Percentiles rank a stretch among this genome's conserved stretches.
Evolutionary conservation across 2,113 vertebrate genomes (phyloP).

Genomic region (Columbina picui): DNA sequence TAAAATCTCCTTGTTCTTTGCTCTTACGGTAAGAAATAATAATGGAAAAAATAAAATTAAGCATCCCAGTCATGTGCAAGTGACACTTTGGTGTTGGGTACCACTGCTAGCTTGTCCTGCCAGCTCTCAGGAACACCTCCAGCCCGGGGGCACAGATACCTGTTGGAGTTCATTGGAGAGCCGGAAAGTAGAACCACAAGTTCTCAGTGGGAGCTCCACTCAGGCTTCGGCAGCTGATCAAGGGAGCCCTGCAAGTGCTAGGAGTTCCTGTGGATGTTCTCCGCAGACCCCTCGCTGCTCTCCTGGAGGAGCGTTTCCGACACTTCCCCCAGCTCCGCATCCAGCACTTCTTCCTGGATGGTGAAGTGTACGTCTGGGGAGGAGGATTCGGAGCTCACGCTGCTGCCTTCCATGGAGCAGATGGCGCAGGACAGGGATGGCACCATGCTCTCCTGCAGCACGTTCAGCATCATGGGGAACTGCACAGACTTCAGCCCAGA

Average conservation of each 20-base stretch:
- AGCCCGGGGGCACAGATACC: neutral
- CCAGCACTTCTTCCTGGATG: conserved; percentile 89
- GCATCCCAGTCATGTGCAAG: neutral
- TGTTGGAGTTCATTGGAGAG: conserved; percentile 9
- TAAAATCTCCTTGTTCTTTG: neutral
- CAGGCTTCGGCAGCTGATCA: neutral
- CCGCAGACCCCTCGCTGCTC: conserved; percentile 80
- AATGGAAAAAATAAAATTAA: conserved; percentile 14
- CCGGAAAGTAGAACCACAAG: conserved; percentile 40
- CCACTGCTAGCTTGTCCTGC: neutral
- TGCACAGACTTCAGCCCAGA: conserved; percentile 76
- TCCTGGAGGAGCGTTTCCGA: conserved; percentile 72
- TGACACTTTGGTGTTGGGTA: neutral
- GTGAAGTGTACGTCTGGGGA: conserved; percentile 86
- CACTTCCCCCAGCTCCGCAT: conserved; percentile 78
- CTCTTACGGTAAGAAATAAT: conserved; percentile 21
- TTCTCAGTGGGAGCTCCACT: conserved; percentile 24
- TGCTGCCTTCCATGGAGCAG: conserved; percentile 91
- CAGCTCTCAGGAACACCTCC: neutral
- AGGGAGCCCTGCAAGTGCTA: conserved; percentile 53
- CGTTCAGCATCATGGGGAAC: conserved; percentile 78
- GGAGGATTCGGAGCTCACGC: conserved; percentile 90
- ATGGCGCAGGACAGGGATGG: conserved; percentile 86
- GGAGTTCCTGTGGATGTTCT: conserved; percentile 74
- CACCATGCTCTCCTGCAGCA: conserved; percentile 80